Conservation (phyloP, 2,113 vertebrate genomes). For the Fregetta grallaria region DNA sequence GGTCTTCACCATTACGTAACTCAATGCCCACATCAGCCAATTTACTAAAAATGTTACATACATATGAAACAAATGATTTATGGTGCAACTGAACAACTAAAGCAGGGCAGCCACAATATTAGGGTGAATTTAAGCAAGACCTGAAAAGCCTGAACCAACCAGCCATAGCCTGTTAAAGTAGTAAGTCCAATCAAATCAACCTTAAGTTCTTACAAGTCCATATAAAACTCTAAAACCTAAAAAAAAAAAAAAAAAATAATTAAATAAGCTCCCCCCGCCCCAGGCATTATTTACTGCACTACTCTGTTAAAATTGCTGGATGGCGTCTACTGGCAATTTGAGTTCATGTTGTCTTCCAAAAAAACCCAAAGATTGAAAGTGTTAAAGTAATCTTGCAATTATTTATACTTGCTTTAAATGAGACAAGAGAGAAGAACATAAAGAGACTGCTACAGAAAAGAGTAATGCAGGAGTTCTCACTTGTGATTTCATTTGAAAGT, state of each 20-base stretch:
- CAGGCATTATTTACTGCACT: background rate
- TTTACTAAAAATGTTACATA: slow-evolving; percentile 9
- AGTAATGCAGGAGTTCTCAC: background rate
- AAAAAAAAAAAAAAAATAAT: background rate
- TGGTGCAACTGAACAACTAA: background rate
- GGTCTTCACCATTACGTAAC: slow-evolving; percentile 44
- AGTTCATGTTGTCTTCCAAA: background rate
- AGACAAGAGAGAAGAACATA: background rate
- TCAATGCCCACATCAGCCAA: background rate
- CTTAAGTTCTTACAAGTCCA: background rate
- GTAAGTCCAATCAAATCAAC: background rate
- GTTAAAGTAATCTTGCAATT: background rate
- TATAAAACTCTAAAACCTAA: background rate
- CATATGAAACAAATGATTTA: slow-evolving; percentile 25
- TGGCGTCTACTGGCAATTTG: background rate
- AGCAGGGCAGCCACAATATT: background rate
- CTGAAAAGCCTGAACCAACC: background rate
- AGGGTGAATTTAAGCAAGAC: background rate
- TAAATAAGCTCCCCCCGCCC: background rate
- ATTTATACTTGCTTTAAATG: background rate
- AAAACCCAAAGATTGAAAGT: background rate
- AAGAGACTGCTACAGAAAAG: background rate
- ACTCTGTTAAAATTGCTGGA: background rate
- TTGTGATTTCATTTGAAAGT: background rate
- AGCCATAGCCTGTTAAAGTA: background rate